Base-by-base conservation (phyloP, 2,113 vertebrate genomes). In the Eleginops maclovinus region DNA sequence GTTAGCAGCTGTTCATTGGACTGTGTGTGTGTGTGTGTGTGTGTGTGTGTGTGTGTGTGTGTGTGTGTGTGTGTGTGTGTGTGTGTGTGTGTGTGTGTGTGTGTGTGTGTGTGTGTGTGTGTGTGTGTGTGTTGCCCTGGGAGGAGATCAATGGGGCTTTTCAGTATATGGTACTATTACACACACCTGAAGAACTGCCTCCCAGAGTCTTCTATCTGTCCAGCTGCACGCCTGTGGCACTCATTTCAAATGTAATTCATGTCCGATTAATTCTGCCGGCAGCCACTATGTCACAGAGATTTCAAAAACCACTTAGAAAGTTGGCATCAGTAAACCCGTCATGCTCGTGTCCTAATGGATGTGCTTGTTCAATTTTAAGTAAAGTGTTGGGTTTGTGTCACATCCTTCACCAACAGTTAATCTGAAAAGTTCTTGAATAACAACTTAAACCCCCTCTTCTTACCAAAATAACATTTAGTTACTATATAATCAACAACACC, bases 171-270 rank as follows among this genome's bases (percentile, higher is more conserved):
- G n/a, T 24, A 44, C 14, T n/a, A 63, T 63, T 76, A 76, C 43
- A 71, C 53, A 59, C 17, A 51, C 55, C 65, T 19, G n/a, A 60
- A 81, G 74, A 66, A 64, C 17, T 15, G 47, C 56, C 58, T 68
- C 15, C 40, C 15, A 36, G 55, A 0, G 44, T 75, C 15, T 64
- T 4, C 62, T 62, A 50, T 44, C 36, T 63, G 44, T 78, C 54
- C 41, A 62, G 44, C 4, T 63, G 53, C 31, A 43, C 1, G 55
- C 72, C 79, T 31, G 26, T 71, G 69, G 59, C 69, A 86, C 26
- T 80, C 41, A 73, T 72, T 84, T 73, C 58, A 75, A 70, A 79
- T 78, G 36, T 61, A 79, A 83, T 77, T 83, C 24, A 70, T 67
- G 61, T 75, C 46, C 46, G 65, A 85, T 59, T 75, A 67, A 64